Evolutionary conservation across 64 coral and sea anemone species (phyloP).

Genomic region (Trachythela sp.): DNA sequence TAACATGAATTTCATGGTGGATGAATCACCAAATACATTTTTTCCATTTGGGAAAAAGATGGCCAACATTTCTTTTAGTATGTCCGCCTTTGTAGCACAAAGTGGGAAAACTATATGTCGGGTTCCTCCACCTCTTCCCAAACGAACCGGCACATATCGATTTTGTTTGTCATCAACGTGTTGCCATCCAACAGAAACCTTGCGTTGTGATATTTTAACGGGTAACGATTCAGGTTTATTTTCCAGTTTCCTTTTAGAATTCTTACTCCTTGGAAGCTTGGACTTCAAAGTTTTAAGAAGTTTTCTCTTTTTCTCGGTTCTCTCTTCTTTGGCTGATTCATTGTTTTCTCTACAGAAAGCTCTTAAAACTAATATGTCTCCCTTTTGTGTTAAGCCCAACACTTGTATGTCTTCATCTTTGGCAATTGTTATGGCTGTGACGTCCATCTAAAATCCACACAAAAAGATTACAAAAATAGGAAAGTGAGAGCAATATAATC

Average conservation of each 20-base stretch:
- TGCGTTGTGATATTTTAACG: neutral
- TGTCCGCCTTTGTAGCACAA: neutral
- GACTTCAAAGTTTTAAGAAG: neutral
- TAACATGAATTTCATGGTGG: neutral
- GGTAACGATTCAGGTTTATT: neutral
- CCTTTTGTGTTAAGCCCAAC: conserved; percentile 11
- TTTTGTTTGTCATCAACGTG: neutral
- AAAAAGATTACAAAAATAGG: neutral
- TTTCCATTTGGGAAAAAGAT: neutral
- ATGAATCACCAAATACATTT: neutral
- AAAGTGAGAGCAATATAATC: too few species aligned
- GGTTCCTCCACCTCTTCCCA: neutral
- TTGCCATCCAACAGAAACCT: neutral
- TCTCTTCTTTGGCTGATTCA: neutral
- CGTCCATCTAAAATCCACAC: conserved; percentile 24
- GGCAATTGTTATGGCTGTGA: conserved; percentile 24
- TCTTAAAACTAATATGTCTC: conserved; percentile 14
- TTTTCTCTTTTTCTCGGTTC: conserved; percentile 7
- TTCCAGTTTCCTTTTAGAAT: neutral
- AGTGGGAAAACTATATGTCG: neutral
- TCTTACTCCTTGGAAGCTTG: neutral
- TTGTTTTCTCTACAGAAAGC: neutral
- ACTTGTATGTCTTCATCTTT: conserved; percentile 21
- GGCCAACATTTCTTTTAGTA: neutral
- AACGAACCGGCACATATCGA: neutral